Percentiles rank a stretch among this genome's conserved stretches.
Conservation (phyloP, 2,888 invertebrate species). For the Trileptium ribeirensis region DNA sequence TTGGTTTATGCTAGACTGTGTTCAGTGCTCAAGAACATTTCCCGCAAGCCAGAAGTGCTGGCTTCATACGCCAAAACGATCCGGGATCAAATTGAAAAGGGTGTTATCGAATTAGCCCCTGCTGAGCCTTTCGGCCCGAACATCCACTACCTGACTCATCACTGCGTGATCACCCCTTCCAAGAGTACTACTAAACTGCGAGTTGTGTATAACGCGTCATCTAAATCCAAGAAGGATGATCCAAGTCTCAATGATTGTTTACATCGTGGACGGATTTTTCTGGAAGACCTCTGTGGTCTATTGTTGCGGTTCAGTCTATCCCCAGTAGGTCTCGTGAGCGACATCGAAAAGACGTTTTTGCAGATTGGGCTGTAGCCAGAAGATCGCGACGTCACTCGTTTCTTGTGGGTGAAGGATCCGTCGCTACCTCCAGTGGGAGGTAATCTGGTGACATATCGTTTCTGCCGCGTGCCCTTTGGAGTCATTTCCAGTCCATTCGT, state of each 20-base stretch:
- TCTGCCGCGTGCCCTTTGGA: slow-evolving; percentile 15
- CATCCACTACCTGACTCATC: slow-evolving; percentile 31
- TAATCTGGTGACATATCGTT: background rate
- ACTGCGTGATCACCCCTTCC: slow-evolving; percentile 26
- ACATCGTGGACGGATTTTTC: slow-evolving; percentile 24
- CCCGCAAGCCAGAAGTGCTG: slow-evolving; percentile 5
- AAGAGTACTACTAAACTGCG: slow-evolving; percentile 30
- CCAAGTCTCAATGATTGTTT: slow-evolving; percentile 34
- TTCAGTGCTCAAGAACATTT: background rate
- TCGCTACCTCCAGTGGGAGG: background rate
- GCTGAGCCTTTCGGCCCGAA: background rate
- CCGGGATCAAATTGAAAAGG: slow-evolving; percentile 14
- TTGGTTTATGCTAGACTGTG: background rate
- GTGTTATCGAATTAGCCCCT: slow-evolving; percentile 22
- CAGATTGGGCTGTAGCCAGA: slow-evolving; percentile 22
- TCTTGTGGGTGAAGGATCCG: slow-evolving; percentile 20
- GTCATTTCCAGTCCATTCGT: slow-evolving; percentile 2
- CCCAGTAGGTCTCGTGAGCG: slow-evolving; percentile 24
- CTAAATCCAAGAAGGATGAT: background rate
- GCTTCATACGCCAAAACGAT: slow-evolving; percentile 18
- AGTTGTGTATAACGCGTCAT: slow-evolving; percentile 32
- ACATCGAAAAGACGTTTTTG: slow-evolving; percentile 36
- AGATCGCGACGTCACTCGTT: slow-evolving; percentile 27
- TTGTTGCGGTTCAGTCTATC: slow-evolving; percentile 26
- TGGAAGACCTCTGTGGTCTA: slow-evolving; percentile 25